Conservation (phyloP, 2,888 invertebrate genomes). For the Phyto melanocephala region DNA sequence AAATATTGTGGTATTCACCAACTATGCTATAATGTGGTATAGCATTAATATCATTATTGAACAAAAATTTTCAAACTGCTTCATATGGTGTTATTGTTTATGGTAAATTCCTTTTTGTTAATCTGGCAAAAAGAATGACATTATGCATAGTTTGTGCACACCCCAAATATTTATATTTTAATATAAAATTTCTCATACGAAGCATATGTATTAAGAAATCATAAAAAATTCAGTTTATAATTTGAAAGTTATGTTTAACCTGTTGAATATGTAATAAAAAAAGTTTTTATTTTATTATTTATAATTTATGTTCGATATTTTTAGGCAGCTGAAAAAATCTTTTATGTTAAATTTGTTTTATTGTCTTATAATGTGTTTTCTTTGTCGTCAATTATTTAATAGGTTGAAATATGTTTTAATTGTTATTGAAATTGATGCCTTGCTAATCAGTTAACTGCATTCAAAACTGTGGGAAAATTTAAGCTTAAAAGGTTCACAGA, state of each 20-base stretch:
- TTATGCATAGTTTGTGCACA: too few species aligned
- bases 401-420: not conserved
- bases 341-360: not conserved
- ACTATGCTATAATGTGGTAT: too few species aligned
- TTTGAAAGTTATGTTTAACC: not conserved
- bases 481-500: not conserved
- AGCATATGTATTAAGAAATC: slow-evolving; percentile 12
- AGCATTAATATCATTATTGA: too few species aligned
- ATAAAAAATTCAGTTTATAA: not conserved
- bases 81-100: too few species aligned
- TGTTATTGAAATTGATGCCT: not conserved
- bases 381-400: not conserved
- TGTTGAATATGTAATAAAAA: not conserved
- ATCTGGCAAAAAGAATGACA: too few species aligned
- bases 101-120: too few species aligned
- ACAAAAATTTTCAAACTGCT: too few species aligned
- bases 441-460: not conserved
- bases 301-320: too few species aligned
- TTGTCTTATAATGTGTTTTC: not conserved
- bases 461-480: slow-evolving; percentile 34
- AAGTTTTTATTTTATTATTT: too few species aligned
- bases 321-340: too few species aligned
- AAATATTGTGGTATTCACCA: not conserved
- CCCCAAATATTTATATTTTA: not conserved
- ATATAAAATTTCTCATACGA: not conserved